These are phyloP conservation scores for Hypomesus transpacificus DNA, from an alignment of 2,113 vertebrate genomes.

Conservation along the genomic window DNA sequence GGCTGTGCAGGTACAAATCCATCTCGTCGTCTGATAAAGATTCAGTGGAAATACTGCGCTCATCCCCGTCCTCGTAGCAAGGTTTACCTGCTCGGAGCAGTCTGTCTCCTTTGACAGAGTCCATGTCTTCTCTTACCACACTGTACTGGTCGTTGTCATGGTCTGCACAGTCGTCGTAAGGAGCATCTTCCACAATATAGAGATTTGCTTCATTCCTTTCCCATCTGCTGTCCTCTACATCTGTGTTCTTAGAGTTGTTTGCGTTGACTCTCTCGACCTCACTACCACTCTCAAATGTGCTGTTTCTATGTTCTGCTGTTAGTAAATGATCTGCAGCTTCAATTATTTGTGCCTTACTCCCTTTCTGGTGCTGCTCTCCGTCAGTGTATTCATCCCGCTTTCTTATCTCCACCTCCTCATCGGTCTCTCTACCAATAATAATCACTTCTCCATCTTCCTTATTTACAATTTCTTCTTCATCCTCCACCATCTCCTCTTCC, in stretches of 20 bases:
- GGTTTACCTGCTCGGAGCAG: conserved; percentile 14
- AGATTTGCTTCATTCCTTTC: neutral
- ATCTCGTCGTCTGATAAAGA: conserved; percentile 69
- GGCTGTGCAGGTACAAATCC: conserved; percentile 66
- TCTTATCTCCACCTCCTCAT: neutral
- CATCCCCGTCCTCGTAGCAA: conserved; percentile 5
- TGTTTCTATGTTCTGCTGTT: neutral
- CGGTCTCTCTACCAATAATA: neutral
- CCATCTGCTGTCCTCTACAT: neutral
- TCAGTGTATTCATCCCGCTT: neutral
- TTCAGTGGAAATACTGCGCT: conserved; percentile 46
- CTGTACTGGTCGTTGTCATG: neutral
- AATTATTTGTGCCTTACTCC: neutral
- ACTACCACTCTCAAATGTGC: neutral
- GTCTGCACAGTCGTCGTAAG: neutral
- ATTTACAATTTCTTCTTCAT: neutral
- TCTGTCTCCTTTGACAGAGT: neutral
- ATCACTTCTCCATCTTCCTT: neutral
- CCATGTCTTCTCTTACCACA: neutral
- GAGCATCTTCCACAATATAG: neutral
- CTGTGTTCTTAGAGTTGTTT: neutral
- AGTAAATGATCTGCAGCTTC: neutral
- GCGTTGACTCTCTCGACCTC: neutral
- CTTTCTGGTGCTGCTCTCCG: neutral
- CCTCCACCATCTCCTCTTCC: neutral